A percentile compares a stretch with the other conserved stretches of the same genome.
phyloP scores from a whole-genome alignment of 2,113 vertebrate species.

The Boulengeromyrus knoepffleri region DNA sequence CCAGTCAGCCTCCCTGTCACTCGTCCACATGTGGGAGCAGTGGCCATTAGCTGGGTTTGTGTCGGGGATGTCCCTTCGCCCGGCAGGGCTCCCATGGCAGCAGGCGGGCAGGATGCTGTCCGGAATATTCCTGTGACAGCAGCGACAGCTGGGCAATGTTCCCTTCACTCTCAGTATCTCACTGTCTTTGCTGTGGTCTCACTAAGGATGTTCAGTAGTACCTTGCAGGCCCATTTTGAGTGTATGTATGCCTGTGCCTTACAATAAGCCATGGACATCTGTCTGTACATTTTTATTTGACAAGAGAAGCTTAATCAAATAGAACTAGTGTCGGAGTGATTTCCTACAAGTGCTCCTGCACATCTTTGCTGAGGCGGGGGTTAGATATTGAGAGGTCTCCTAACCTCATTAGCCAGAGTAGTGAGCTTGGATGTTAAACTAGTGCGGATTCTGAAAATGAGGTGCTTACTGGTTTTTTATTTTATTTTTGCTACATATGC shows the following conservation, averaged over 20 bases:
- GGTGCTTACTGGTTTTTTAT: conserved; percentile 18
- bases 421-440: not conserved
- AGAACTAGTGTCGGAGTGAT: not conserved
- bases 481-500: conserved; percentile 24
- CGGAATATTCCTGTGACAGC: not conserved
- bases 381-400: not conserved
- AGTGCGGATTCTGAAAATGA: conserved; percentile 21
- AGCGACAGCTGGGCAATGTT: not conserved
- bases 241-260: not conserved
- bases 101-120: not conserved
- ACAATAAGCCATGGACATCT: not conserved
- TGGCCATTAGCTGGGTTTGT: not conserved
- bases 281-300: not conserved
- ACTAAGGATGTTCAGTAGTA: not conserved
- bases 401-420: not conserved
- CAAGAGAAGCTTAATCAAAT: not conserved
- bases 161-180: not conserved
- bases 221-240: not conserved
- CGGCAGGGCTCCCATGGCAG: not conserved
- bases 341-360: not conserved
- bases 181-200: not conserved
- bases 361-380: not conserved
- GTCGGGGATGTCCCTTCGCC: not conserved
- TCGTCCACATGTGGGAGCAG: not conserved
- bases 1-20: not conserved